Base-by-base conservation (phyloP, 2,888 invertebrate species). In the Ornithoptera priamus region DNA sequence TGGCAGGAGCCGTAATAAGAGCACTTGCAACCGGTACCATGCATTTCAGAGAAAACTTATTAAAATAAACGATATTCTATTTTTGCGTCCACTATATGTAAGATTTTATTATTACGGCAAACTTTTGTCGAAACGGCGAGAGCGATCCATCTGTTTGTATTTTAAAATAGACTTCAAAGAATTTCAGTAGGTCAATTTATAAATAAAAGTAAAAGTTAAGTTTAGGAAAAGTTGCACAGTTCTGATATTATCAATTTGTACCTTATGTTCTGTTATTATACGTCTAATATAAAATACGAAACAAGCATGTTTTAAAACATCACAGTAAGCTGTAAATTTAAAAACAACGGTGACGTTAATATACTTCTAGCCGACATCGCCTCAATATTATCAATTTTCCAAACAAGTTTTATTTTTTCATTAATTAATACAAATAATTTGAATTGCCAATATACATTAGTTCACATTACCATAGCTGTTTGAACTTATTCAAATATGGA, bases 61-160 rank as follows among this genome's bases (percentile, higher is more conserved):
- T 91, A 92, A 92, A 92, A 92, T 92, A 92, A 92, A 92, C 91
- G 92, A 92, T 92, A 90, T 92, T 90, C 91, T 89, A 88, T 90
- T 86, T 89, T 90, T 88, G 87, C 90, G 92, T 91, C 91, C 92
- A 92, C 89, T 91, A 86, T 83, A 84, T 80, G 82, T 84, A 87
- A 89, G 89, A 89, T 90, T 90, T 91, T 92, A 92, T 92, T 92
- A 92, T 89, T 86, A 83, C 90, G 86, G 91, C 90, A 91, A 92
- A 92, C 89, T 89, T 87, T 90, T 86, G 87, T 90, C 91, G 22
- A 90, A 91, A 89, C 87, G 86, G 84, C 85, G 85, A 82, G 84
- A 82, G 77, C 79, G 79, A 77, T 73, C 74, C 71, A 67, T 66
- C 67, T 68, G 65, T 50, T 72, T 72, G 10, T 58, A 66, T 73